phyloP scores from a whole-genome alignment of 2,888 invertebrate species.

The Creontiades dilutus region DNA sequence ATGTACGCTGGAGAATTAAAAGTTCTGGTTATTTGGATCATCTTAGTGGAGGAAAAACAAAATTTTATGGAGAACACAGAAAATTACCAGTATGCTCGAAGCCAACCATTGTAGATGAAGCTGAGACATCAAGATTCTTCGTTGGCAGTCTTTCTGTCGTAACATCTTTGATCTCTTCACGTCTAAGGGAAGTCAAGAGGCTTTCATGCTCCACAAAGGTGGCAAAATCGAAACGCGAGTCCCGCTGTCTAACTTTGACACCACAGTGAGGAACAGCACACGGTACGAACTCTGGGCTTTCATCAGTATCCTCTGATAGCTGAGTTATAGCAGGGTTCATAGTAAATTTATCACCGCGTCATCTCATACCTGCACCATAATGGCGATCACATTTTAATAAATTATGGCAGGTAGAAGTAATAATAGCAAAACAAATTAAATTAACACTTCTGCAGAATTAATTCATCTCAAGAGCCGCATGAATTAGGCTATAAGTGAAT shows the following conservation, averaged over 20 bases:
- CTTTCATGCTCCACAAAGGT: conserved; percentile 54
- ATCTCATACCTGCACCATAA: no score
- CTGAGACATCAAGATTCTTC: background rate
- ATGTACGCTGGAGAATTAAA: no score
- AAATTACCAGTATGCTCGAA: background rate
- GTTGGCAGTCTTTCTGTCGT: background rate
- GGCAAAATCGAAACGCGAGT: conserved; percentile 48
- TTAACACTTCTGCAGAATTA: no score
- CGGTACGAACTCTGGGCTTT: background rate
- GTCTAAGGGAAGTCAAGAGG: background rate
- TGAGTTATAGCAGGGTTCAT: background rate
- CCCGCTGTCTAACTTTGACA: conserved; percentile 48
- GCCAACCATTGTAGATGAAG: background rate
- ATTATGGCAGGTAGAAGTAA: no score
- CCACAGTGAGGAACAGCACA: conserved; percentile 43
- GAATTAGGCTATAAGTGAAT: no score
- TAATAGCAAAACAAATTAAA: no score
- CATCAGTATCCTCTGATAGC: background rate
- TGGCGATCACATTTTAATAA: no score
- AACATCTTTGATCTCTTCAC: conserved; percentile 40
- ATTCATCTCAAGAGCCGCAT: no score
- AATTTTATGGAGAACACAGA: no score
- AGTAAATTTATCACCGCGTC: background rate
- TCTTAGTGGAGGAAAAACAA: no score
- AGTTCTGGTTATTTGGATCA: no score